Conservation (phyloP, 2,888 invertebrate species). For the Polyommatus iphigenia region DNA sequence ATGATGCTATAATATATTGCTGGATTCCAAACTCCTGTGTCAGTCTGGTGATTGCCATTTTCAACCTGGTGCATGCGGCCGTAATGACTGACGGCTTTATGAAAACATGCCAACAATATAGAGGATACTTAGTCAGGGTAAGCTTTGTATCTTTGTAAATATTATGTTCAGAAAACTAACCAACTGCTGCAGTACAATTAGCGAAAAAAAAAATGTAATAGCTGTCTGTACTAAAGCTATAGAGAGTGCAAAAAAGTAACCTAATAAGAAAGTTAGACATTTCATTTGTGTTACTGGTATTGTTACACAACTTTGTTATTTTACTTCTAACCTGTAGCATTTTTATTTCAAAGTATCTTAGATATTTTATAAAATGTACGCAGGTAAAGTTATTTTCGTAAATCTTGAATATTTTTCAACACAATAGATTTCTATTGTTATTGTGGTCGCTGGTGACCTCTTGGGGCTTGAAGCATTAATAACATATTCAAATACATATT, state of each 20-base stretch:
- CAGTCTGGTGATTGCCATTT: constrained; percentile 82
- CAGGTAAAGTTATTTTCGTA: no score
- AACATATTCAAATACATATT: no score
- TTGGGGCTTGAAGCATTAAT: no score
- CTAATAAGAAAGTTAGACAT: no score
- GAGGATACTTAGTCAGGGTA: constrained; percentile 82
- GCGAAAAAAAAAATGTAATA: not conserved
- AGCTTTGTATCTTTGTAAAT: constrained; percentile 35
- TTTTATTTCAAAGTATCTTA: not conserved
- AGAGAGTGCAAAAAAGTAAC: no score
- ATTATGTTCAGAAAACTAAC: not conserved
- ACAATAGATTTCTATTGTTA: no score
- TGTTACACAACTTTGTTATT: not conserved
- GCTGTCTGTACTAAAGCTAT: no score
- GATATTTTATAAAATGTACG: not conserved
- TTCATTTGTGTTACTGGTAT: not conserved
- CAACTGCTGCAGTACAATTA: not conserved
- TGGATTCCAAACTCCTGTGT: constrained; percentile 85
- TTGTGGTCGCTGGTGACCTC: no score
- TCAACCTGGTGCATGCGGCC: constrained; percentile 84
- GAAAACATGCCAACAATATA: constrained; percentile 88
- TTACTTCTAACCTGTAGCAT: not conserved
- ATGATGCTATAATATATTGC: constrained; percentile 82
- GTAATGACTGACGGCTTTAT: constrained; percentile 87
- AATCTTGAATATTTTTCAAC: no score